Evolutionary conservation across 2,113 vertebrate species (phyloP), one percentile per base, ranked within the genome.

Genomic region (Peromyscus californicus): DNA sequence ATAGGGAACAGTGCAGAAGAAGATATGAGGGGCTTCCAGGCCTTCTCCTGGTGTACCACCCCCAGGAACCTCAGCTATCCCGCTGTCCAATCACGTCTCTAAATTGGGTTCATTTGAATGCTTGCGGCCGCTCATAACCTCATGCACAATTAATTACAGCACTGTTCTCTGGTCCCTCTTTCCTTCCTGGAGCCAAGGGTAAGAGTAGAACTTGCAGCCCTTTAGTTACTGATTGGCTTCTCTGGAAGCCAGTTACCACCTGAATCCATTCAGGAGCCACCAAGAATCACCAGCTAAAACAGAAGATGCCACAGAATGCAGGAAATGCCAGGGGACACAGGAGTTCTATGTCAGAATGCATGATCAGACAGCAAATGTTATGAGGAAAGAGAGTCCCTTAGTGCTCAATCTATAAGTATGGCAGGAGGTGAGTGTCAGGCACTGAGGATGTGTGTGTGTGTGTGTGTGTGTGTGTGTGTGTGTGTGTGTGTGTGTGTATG

Each of bases 81-180:
- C 26, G 22, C 21, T 5, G 21, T 11, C 16, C 1, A 79, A 79
- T 13, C 67, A 69, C 0, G 0, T 72, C 72, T 57, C n/a, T 0
- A 0, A 72, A 80, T 33, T 24, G 19, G 74, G 48, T 93, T 63
- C 17, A 69, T 79, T 36, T 79, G 54, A 21, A 61, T 45, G 42
- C 26, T 79, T 72, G 42, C 4, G 8, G 22, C 36, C 36, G 29
- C 7, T 80, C 26, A 42, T 5, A 31, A 45, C 26, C 10, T 39
- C 33, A 42, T 15, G 61, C 7, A n/a, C 61, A 3, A n/a, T 29
- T 16, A 21, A 15, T 70, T 51, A 42, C 5, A 39, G 19, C 63
- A 54, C 13, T 36, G 29, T 13, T 51, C 7, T 6, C 7, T 70
- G 67, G 65, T 72, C 7, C 36, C 36, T 9, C 69, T 17, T 36